Evolutionary conservation across 30 jellyfish, hydroid and myxozoan species (phyloP).

Genomic region (Mastigias papua): DNA sequence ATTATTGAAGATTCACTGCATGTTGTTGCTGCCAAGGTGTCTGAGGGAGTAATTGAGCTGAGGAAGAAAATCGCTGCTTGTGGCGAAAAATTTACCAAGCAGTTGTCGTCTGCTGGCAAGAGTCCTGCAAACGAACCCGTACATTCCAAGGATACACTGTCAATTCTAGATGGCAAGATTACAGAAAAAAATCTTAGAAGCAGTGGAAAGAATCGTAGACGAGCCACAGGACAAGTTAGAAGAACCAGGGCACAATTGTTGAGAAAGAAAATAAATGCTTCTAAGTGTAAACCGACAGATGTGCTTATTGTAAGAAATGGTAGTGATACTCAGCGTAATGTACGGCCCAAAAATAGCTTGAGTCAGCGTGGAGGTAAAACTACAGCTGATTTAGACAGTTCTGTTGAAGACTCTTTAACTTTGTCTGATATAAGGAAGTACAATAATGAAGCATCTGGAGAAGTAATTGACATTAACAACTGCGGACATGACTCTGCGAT

Average conservation of each 20-base stretch:
- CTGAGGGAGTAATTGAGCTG: not conserved
- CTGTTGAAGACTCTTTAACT: constrained; percentile 18
- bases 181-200: not conserved
- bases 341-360: not conserved
- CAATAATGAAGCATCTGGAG: not conserved
- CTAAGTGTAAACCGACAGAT: not conserved
- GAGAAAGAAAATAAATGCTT: too few relatives aligned
- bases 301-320: not conserved
- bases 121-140: too few relatives aligned
- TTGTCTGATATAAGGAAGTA: constrained; percentile 27
- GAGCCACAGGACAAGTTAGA: not conserved
- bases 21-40: not conserved
- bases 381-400: constrained; percentile 1
- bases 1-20: not conserved
- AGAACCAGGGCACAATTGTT: not conserved
- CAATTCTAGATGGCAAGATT: too few relatives aligned
- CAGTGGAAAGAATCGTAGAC: not conserved
- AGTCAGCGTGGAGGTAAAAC: not conserved
- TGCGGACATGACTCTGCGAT: not conserved
- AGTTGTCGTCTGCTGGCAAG: too few relatives aligned
- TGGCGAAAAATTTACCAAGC: too few relatives aligned
- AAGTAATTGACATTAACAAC: not conserved
- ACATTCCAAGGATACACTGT: too few relatives aligned
- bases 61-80: too few relatives aligned
- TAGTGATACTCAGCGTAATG: not conserved